Conservation (phyloP, 2,888 invertebrate genomes). For the Philopedon plagiatum region DNA sequence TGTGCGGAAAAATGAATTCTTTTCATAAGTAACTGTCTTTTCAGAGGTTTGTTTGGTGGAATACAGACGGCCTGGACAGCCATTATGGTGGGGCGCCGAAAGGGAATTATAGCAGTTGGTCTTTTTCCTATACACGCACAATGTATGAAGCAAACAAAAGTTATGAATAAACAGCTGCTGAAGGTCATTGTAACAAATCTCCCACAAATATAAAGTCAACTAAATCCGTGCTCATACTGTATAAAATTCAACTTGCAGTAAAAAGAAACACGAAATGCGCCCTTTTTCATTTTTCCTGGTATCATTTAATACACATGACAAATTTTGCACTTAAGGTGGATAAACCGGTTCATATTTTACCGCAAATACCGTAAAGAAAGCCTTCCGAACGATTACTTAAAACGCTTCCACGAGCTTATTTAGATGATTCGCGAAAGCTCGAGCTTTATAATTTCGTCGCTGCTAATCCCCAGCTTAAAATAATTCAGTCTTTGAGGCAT, state of each 20-base stretch:
- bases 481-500: slow-evolving; percentile 2
- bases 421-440: slow-evolving; percentile 30
- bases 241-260: slow-evolving; percentile 1
- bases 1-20: no score
- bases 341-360: slow-evolving; percentile 42
- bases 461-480: slow-evolving; percentile 34
- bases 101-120: no score
- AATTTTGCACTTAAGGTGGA: slow-evolving; percentile 44
- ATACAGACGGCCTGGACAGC: no score
- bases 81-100: no score
- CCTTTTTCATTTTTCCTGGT: slow-evolving; percentile 31
- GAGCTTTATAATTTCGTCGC: slow-evolving; percentile 33
- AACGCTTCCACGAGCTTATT: slow-evolving; percentile 36
- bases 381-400: slow-evolving; percentile 42
- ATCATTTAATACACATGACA: slow-evolving; percentile 49
- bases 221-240: background rate
- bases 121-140: no score
- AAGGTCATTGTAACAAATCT: no score
- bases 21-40: no score
- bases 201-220: background rate
- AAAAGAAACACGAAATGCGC: slow-evolving; percentile 7
- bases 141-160: no score
- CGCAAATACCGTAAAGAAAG: slow-evolving; percentile 35
- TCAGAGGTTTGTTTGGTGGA: no score
- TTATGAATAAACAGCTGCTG: no score